These are phyloP conservation scores for Macrostomum lignano DNA, from an alignment of 1,140 invertebrate species.

Conservation along the genomic window DNA sequence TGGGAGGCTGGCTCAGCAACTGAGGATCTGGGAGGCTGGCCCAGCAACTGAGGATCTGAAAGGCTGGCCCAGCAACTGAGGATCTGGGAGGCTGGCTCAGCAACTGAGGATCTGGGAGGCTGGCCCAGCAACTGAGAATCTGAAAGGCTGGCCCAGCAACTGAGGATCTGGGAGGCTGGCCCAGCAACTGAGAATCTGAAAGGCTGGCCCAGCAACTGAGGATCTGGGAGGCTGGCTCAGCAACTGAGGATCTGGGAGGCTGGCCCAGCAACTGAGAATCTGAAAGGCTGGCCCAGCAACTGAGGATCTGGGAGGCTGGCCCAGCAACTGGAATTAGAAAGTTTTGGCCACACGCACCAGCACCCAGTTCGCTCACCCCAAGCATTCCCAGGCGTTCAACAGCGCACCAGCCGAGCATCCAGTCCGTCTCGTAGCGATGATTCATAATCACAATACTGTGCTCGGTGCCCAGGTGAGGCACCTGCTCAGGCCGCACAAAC, in stretches of 20 bases:
- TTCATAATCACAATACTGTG: conserved; percentile 70
- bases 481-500: conserved; percentile 47
- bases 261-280: neutral
- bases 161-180: neutral
- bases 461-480: conserved; percentile 52
- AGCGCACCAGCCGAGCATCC: conserved; percentile 30
- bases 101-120: too few species aligned
- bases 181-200: neutral
- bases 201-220: neutral
- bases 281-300: neutral
- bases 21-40: too few species aligned
- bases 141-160: too few species aligned
- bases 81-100: too few species aligned
- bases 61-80: too few species aligned
- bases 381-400: conserved; percentile 18
- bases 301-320: neutral
- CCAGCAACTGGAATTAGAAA: neutral
- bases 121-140: too few species aligned
- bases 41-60: too few species aligned
- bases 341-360: neutral
- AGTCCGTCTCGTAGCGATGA: conserved; percentile 76
- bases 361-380: conserved; percentile 12
- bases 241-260: neutral
- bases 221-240: neutral
- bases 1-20: too few species aligned